Evolutionary conservation across 2,113 vertebrate species (phyloP), one percentile per base, ranked within the genome.

Genomic region (Sula dactylatra): DNA sequence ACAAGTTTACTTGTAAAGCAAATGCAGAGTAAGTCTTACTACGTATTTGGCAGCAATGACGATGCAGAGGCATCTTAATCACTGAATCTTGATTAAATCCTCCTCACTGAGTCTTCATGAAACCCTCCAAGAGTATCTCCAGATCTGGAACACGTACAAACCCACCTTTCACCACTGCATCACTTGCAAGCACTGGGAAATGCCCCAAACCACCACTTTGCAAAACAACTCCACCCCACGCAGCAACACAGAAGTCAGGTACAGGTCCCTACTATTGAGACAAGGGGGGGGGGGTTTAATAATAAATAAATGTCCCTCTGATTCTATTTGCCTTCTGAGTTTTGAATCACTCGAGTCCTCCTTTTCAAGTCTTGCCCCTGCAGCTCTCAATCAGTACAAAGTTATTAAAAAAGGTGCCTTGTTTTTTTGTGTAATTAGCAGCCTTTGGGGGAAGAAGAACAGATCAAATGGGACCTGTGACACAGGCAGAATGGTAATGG

Each of bases 41-140:
- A 64, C 0, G 0, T 29, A 21, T 79, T 87, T 82, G 91, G 40
- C 67, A 91, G 74, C 84, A 83, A 65, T 36, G 44, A 62, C 13
- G 22, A 56, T 21, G 16, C 76, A 85, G 76, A 94, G 74, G 49
- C 50, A 54, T 44, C 84, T 73, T 61, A 87, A 93, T 64, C 40
- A 69, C 69, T n/a, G 50, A 94, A 69, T 84, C 93, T 89, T 78
- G 70, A 61, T 74, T 50, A 96, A 97, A 95, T 85, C 70, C 67
- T 61, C 52, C 32, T 87, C 54, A 59, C 29, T 11, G 27, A 96
- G 50, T 40, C 92, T 89, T 90, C 82, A 36, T 17, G 13, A 97
- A 97, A 81, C 56, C 47, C 82, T 67, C 47, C 40, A 64, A 89
- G 54, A 69, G 18, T 16, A 71, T 36, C 36, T 72, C 40, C 31